Evolutionary conservation across 2,113 vertebrate genomes (phyloP).

Genomic region (Stomatorhinus ivindoensis): DNA sequence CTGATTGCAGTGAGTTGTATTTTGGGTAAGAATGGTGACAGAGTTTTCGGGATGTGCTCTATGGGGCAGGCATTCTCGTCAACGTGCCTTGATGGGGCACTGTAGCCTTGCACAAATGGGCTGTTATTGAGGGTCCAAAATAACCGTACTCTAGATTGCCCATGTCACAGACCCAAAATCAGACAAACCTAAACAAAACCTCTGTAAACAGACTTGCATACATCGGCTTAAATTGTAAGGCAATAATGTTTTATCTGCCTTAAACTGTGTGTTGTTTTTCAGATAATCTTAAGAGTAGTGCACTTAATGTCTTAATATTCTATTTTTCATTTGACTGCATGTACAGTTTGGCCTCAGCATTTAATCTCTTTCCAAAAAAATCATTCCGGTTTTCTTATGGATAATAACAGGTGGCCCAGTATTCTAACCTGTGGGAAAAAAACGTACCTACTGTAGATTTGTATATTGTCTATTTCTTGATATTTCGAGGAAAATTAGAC

Average conservation of each 20-base stretch:
- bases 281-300: conserved; percentile 25
- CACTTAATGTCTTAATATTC: conserved; percentile 34
- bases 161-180: neutral
- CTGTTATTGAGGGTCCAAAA: neutral
- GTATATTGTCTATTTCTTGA: conserved; percentile 21
- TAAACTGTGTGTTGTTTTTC: neutral
- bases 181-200: neutral
- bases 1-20: neutral
- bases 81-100: neutral
- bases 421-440: conserved; percentile 51
- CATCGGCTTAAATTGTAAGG: neutral
- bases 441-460: conserved; percentile 51
- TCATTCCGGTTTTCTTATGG: conserved; percentile 19
- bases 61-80: neutral
- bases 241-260: neutral
- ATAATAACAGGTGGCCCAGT: conserved; percentile 34
- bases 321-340: conserved; percentile 11
- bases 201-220: neutral
- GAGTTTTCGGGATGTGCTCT: neutral
- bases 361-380: conserved; percentile 4
- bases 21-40: neutral
- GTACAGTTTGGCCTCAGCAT: conserved; percentile 25
- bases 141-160: neutral
- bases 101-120: neutral
- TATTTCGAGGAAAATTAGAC: conserved; percentile 2